Base-by-base conservation (phyloP, 1,140 invertebrate species). In the Orius insidiosus region DNA sequence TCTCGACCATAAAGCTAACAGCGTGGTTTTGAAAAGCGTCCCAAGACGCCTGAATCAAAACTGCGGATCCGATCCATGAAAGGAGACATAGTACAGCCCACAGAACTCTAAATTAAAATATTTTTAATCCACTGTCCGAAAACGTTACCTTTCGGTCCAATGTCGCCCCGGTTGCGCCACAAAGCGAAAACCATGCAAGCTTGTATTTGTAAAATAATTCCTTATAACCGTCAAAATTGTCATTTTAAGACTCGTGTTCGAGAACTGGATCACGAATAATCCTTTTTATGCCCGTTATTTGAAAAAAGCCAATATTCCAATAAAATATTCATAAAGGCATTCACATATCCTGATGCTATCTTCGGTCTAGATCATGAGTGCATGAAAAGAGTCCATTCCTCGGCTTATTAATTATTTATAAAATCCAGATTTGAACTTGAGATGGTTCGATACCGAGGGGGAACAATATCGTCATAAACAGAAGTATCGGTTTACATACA, bases 131-230 rank as follows among this genome's bases (percentile, higher is more conserved):
- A n/a, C n/a, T n/a, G n/a, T n/a, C n/a, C n/a, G n/a, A n/a, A n/a
- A n/a, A n/a, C n/a, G n/a, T n/a, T 54, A 63, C 61, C 63, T 61
- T 59, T 69, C 67, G 1, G 56, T 58, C 60, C 65, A 68, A 35
- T 69, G 64, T 19, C 60, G 46, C 6, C 56, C 55, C 24, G 56
- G 51, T 49, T 67, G 60, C 2, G 62, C 63, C n/a, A 69, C 54
- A 50, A 63, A 69, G 44, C 54, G 55, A 6, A 64, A 57, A 8
- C 68, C 68, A 49, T 70, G 68, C 35, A 69, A 58, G 6, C 59
- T 61, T 2, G 59, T 60, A 49, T 67, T 67, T 1, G 16, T 38
- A 7, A 62, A 53, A 47, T 60, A 65, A 40, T 54, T 49, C 8
- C 42, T 42, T 16, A 49, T 30, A 3, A 31, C 18, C 2, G 5